phyloP scores from a whole-genome alignment of 1,140 invertebrate species.

The Amphibalanus amphitrite region DNA sequence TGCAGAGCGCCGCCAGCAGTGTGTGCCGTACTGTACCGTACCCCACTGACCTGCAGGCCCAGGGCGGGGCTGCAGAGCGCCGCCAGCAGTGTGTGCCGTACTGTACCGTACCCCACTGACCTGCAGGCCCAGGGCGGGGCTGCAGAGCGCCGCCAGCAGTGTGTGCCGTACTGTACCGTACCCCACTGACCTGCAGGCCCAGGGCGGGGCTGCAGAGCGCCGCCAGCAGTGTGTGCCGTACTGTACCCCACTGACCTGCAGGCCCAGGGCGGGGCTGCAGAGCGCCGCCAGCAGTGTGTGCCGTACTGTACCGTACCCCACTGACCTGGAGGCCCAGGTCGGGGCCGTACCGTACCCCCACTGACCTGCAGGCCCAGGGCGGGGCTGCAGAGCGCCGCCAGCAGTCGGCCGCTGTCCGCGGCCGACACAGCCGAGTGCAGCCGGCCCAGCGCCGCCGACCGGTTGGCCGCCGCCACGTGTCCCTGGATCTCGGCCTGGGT shows the following conservation, averaged over 20 bases:
- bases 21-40: no score
- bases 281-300: no score
- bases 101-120: no score
- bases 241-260: not conserved
- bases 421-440: slow-evolving; percentile 11
- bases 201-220: not conserved
- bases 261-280: no score
- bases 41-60: no score
- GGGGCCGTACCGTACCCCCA: slow-evolving; percentile 12
- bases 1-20: no score
- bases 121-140: no score
- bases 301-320: no score
- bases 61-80: no score
- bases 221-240: no score
- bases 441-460: slow-evolving; percentile 10
- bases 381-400: slow-evolving; percentile 27
- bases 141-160: not conserved
- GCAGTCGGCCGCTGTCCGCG: slow-evolving; percentile 14
- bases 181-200: not conserved
- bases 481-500: slow-evolving; percentile 59
- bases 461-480: slow-evolving; percentile 46
- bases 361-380: slow-evolving; percentile 22
- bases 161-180: no score
- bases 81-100: no score
- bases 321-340: not conserved